phyloP scores from a whole-genome alignment of 2,888 invertebrate genomes.

The Catocala nupta region DNA sequence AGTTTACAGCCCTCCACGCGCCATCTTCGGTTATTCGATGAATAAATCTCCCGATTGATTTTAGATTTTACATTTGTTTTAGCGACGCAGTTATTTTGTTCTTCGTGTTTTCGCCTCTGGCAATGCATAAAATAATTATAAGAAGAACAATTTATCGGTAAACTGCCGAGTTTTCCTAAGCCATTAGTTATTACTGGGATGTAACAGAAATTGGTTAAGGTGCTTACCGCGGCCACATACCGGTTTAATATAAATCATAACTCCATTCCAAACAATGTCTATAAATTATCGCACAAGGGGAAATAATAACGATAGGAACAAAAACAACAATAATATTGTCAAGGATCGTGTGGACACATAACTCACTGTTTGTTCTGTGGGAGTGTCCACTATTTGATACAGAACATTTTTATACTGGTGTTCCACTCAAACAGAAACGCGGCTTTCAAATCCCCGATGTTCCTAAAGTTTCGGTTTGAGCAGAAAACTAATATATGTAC shows the following conservation, averaged over 20 bases:
- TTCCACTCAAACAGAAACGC: too few relatives aligned
- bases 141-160: conserved; percentile 28
- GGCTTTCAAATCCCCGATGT: too few relatives aligned
- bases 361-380: conserved; percentile 18
- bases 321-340: conserved; percentile 49
- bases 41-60: conserved; percentile 32
- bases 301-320: conserved; percentile 62
- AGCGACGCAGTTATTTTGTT: conserved; percentile 14
- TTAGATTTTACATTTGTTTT: conserved; percentile 17
- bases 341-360: conserved; percentile 16
- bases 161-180: conserved; percentile 25
- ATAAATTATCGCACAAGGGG: conserved; percentile 65
- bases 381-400: conserved; percentile 10
- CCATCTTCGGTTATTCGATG: conserved; percentile 21
- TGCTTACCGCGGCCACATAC: conserved; percentile 47
- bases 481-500: too few relatives aligned
- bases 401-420: too few relatives aligned
- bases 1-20: conserved; percentile 31
- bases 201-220: conserved; percentile 56
- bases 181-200: conserved; percentile 36
- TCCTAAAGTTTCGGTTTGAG: too few relatives aligned
- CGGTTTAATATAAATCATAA: conserved; percentile 68
- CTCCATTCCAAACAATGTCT: conserved; percentile 63
- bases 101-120: conserved; percentile 10
- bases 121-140: conserved; percentile 26